Base-by-base conservation (phyloP, 2,888 invertebrate species). In the Napeogenes inachia region DNA sequence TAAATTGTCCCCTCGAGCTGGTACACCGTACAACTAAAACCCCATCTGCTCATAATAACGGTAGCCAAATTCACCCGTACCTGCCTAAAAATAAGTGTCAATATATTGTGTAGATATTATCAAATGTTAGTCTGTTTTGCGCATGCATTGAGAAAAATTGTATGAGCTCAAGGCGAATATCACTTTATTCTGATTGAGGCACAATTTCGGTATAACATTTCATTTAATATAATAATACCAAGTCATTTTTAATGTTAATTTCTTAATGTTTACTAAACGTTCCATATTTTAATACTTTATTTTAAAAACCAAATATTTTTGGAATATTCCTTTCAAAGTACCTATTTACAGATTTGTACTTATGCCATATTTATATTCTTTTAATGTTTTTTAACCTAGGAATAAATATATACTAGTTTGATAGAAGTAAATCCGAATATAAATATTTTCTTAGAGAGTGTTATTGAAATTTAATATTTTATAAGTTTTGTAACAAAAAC, bases 1-100 rank as follows among this genome's bases (percentile, higher is more conserved):
- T 80, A 89, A 90, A 89, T 89, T 89, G 89, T 89, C 84, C 84
- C 89, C 85, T 70, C 71, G 61, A 81, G 89, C 79, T 75, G 66
- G 71, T 73, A 75, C 65, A 60, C 33, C 55, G 50, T 35, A 55
- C 56, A 45, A 32, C 46, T 55, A 3, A 73, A 68, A 68, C 70
- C 74, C 76, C 78, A 56, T 8, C 42, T 42, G n/a, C 10, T 10
- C 13, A 30, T 57, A 53, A 57, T 8, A 8, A 32, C 50, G 12
- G 21, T 58, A 1, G 4, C 62, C 10, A 64, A 64, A 59, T 45
- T 58, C 5, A 32, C 12, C 54, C 35, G 56, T 63, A 45, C 53
- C 0, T 1, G 2, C 4, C 13, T 2, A 2, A 0, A 4, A 42
- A 58, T 59, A 61, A 8, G 32, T 46, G 13, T 50, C 2, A 56